Evolutionary conservation across 2,797 vertebrate genomes (phyloP).

Genomic region (Cryptoblepharus egeriae): DNA sequence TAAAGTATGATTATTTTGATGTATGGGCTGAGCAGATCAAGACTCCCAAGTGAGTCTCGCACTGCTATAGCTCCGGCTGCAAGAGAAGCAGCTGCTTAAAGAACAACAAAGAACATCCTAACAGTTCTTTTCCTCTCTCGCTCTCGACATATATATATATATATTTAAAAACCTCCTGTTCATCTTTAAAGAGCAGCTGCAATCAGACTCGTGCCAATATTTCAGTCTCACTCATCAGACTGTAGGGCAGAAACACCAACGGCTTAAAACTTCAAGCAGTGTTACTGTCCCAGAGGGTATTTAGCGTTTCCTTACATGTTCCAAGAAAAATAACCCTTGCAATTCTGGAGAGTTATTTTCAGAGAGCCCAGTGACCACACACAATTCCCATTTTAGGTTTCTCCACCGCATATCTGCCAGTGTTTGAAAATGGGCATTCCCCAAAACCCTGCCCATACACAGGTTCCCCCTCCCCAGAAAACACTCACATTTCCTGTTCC

Average conservation of each 20-base stretch:
- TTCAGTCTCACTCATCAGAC: constrained; percentile 52
- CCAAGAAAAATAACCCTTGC: constrained; percentile 60
- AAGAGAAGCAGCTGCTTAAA: constrained; percentile 40
- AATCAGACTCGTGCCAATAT: constrained; percentile 51
- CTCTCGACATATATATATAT: accelerated
- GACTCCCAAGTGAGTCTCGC: constrained; percentile 25
- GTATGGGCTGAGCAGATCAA: constrained; percentile 47
- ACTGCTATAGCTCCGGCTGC: constrained; percentile 6
- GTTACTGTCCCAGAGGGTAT: constrained; percentile 47
- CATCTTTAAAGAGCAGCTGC: constrained; percentile 66
- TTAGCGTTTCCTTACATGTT: constrained; percentile 40
- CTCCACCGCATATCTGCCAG: background rate
- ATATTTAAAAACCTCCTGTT: constrained; percentile 41
- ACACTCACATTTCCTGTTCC: too few relatives aligned
- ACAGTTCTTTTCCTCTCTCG: constrained; percentile 28
- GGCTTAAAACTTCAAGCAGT: constrained; percentile 29
- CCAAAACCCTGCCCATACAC: background rate
- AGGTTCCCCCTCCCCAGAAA: too few relatives aligned
- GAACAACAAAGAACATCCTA: background rate
- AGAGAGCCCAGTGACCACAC: background rate
- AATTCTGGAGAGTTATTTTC: constrained; percentile 35
- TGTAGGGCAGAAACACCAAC: constrained; percentile 42
- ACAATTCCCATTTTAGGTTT: background rate
- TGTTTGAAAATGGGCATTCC: background rate
- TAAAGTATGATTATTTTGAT: constrained; percentile 41